Base-by-base conservation (phyloP, 2,888 invertebrate species). In the Agrochola macilenta region DNA sequence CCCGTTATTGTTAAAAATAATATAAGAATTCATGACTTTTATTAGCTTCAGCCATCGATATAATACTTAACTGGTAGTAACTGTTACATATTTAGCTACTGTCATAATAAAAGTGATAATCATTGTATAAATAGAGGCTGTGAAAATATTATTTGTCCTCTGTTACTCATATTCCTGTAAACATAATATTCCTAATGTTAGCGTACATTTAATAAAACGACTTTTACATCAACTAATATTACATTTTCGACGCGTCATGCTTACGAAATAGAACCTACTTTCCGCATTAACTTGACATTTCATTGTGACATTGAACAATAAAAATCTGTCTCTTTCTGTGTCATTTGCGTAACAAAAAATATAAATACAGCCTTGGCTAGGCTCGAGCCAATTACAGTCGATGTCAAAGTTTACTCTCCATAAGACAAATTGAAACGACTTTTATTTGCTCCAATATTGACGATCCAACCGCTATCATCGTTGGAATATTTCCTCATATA, bases 241-340 rank as follows among this genome's bases (percentile, higher is more conserved):
- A 66, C 49, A 60, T 46, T 73, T 63, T 72, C 35, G 14, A 58
- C 74, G 30, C 60, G 70, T 74, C 69, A 66, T 64, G 74, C 63
- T 77, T 70, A 73, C 69, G 8, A 80, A 65, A 69, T 46, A 49
- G 12, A 57, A 63, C 63, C 66, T 54, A 35, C 64, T 73, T 64
- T 60, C 58, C 61, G 23, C 66, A 73, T 76, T 75, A 66, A 46
- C 35, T 72, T 43, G 23, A 70, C 60, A 68, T 87, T 85, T 72
- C 43, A 81, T 69, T 73, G 64, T 72, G 78, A 81, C 78, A 75
- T 84, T 73, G 74, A 73, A 81, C 64, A 68, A 75, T 78, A 78
- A 84, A 75, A 76, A 74, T 74, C 58, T 69, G 39, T 77, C 64
- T 61, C 57, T 66, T 77, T 71, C 70, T 49, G 35, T 39, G 54